Evolutionary conservation across 2,888 invertebrate species (phyloP).

Genomic region (Megalurothrips usitatus): DNA sequence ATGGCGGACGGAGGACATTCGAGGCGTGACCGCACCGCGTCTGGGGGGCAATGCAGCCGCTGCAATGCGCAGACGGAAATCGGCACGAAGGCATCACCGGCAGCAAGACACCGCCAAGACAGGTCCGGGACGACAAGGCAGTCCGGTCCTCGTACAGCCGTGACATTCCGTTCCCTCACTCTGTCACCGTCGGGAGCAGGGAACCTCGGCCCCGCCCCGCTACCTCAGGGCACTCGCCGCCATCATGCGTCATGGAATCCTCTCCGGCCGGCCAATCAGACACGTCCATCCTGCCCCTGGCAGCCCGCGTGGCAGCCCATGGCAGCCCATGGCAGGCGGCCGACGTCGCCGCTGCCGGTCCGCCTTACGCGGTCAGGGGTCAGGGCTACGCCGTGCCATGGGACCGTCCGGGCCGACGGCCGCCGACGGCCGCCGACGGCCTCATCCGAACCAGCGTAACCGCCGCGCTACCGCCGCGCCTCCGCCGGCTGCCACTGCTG

Average conservation of each 20-base stretch:
- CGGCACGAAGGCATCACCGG: too few relatives aligned
- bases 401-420: not conserved
- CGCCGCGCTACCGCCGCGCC: not conserved
- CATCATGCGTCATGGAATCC: slow-evolving; percentile 20
- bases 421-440: not conserved
- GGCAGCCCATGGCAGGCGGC: not conserved
- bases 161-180: too few relatives aligned
- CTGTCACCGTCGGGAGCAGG: too few relatives aligned
- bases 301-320: not conserved
- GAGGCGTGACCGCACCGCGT: not conserved
- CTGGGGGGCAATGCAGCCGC: too few relatives aligned
- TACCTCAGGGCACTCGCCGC: not conserved
- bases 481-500: not conserved
- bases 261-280: slow-evolving; percentile 1
- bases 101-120: too few relatives aligned
- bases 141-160: too few relatives aligned
- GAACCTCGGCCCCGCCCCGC: not conserved
- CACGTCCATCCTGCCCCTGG: not conserved
- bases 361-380: slow-evolving; percentile 17
- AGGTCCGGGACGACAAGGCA: too few relatives aligned
- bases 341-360: slow-evolving; percentile 1
- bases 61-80: too few relatives aligned
- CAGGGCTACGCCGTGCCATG: slow-evolving; percentile 8
- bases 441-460: too few relatives aligned
- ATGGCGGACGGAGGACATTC: not conserved